phyloP scores from a whole-genome alignment of 2,888 invertebrate genomes.

The Leptopilina drosophilae region DNA sequence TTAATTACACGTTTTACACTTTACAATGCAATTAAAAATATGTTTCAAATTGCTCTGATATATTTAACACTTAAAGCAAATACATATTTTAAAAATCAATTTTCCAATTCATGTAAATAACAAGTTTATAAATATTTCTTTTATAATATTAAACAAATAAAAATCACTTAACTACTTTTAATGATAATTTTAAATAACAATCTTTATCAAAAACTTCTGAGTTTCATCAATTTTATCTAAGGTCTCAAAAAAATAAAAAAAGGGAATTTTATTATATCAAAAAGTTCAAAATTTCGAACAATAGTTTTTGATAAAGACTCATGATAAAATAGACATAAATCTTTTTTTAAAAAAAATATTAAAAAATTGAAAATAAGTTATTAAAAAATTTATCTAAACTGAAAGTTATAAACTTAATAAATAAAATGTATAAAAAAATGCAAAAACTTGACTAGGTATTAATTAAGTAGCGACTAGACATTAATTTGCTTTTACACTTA shows the following conservation, averaged over 20 bases:
- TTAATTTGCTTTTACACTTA: slow-evolving; percentile 47
- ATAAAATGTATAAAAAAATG: slow-evolving; percentile 66
- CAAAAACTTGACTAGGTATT: slow-evolving; percentile 72
- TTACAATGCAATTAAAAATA: neutral
- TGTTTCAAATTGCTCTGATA: neutral
- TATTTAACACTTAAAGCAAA: slow-evolving; percentile 33
- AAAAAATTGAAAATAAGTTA: slow-evolving; percentile 2
- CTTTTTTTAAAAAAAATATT: slow-evolving; percentile 45
- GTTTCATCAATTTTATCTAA: too few species aligned
- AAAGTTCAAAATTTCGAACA: too few species aligned
- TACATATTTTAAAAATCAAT: neutral
- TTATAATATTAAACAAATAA: neutral
- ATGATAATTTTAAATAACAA: too few species aligned
- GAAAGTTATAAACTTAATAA: slow-evolving; percentile 55
- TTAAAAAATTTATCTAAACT: neutral
- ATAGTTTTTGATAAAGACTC: neutral
- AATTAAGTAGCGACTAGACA: slow-evolving; percentile 74
- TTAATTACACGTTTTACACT: too few species aligned
- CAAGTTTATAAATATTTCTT: neutral
- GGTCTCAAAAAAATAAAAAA: too few species aligned
- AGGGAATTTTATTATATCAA: too few species aligned
- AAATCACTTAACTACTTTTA: too few species aligned
- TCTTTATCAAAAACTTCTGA: too few species aligned
- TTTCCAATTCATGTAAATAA: neutral
- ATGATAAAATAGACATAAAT: neutral